These are phyloP conservation scores for Actinemys pallida DNA, from an alignment of 2,113 vertebrate genomes.

Conservation along the genomic window DNA sequence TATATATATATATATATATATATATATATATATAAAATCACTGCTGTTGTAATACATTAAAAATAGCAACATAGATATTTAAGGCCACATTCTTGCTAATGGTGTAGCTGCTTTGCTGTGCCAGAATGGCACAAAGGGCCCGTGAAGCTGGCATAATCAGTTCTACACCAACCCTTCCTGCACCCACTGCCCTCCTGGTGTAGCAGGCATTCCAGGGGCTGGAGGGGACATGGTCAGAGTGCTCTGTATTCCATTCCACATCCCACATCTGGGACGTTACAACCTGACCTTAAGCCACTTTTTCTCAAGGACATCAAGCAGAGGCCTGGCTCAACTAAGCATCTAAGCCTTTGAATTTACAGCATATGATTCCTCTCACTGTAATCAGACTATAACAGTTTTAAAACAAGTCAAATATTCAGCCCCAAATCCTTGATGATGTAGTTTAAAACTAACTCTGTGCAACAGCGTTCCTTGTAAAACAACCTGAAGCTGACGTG, in stretches of 20 bases:
- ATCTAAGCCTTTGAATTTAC: background rate
- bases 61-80: background rate
- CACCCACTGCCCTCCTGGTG: background rate
- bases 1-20: no score
- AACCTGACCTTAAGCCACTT: background rate
- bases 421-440: no score
- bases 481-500: background rate
- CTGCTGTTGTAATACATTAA: background rate
- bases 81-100: background rate
- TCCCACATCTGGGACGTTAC: rapidly evolving
- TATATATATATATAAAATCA: no score
- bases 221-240: background rate
- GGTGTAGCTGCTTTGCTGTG: rapidly evolving
- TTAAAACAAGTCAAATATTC: background rate
- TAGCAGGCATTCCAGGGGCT: background rate
- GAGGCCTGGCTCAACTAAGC: background rate
- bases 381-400: background rate
- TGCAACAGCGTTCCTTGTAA: background rate
- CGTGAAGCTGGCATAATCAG: rapidly evolving
- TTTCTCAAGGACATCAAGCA: background rate
- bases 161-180: background rate
- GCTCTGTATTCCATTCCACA: rapidly evolving
- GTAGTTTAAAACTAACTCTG: background rate
- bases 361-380: rapidly evolving
- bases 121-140: rapidly evolving